These are phyloP conservation scores for Drosophila greeni DNA, from an alignment of 2,888 invertebrate species.

Conservation along the genomic window DNA sequence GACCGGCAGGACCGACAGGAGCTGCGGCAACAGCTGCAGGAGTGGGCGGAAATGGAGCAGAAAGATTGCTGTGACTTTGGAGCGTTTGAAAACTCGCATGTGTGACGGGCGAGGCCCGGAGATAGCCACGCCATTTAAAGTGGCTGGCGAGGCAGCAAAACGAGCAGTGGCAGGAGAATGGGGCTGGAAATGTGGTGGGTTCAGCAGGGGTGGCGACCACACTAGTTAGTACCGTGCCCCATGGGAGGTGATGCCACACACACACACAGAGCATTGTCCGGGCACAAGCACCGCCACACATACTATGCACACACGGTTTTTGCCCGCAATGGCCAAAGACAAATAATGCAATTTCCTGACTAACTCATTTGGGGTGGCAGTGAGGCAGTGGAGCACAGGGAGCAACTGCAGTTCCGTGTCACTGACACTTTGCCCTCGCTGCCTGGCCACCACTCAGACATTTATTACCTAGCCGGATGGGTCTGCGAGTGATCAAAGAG, in stretches of 20 bases:
- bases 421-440: slow-evolving; percentile 51
- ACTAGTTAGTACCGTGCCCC: slow-evolving; percentile 34
- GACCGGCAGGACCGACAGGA: neutral
- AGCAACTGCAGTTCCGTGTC: slow-evolving; percentile 53
- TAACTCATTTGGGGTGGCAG: slow-evolving; percentile 67
- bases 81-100: slow-evolving; percentile 70
- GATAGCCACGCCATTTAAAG: slow-evolving; percentile 61
- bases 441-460: slow-evolving; percentile 48
- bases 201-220: slow-evolving; percentile 9
- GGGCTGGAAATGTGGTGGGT: neutral
- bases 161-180: slow-evolving; percentile 25
- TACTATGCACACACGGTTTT: slow-evolving; percentile 38
- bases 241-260: slow-evolving; percentile 20
- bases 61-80: slow-evolving; percentile 71
- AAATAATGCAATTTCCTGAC: slow-evolving; percentile 73
- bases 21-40: slow-evolving; percentile 26
- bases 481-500: slow-evolving; percentile 32
- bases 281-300: slow-evolving; percentile 2
- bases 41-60: slow-evolving; percentile 69
- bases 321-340: slow-evolving; percentile 65
- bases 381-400: slow-evolving; percentile 8
- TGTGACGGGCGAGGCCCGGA: slow-evolving; percentile 62
- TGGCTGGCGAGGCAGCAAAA: slow-evolving; percentile 41
- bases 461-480: slow-evolving; percentile 63
- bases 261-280: slow-evolving; percentile 18